Base-by-base conservation (phyloP, 1,140 invertebrate genomes). In the Chionoecetes opilio region DNA sequence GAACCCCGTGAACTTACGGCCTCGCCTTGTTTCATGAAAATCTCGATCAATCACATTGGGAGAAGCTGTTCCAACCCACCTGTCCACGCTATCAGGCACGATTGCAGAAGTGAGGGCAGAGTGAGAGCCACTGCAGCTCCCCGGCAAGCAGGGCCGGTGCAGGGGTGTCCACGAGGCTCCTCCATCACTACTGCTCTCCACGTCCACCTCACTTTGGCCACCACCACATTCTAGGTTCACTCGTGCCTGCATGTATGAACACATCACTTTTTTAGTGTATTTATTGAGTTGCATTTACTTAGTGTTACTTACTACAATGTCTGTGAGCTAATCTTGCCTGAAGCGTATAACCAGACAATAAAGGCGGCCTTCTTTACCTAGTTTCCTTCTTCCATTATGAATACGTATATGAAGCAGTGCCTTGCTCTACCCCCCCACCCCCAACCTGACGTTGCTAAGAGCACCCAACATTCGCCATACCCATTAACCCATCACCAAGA, bases 151-250 rank as follows among this genome's bases (percentile, higher is more conserved):
- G 26, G 89, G 92, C 3, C 86, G 41, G 88, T 96, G 96, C 0
- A 96, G 63, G 0, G 96, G 38, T n/a, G 91, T 86, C 96, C 96
- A 96, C 0, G 92, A 87, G 29, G 38, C 35, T 5, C 94, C 96
- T 26, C 93, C 94, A 86, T 96, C 94, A 75, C 41, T 87, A 84
- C 94, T 95, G 82, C n/a, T 86, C 89, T 96, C 94, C 29, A 96
- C 92, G 9, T 94, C 96, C 82, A 94, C 92, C 75, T 95, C 53
- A 9, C 89, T 93, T 31, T 84, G 82, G 2, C 92, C 88, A 9
- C 82, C 92, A 21, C 94, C 94, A 34, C 96, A 96, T 34, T 95
- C 94, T 3, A 96, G 84, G 38, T 95, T 96, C 88, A 96, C 82
- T 0, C 94, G 94, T 2, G 94, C 96, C 96, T 96, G 92, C 21